Conservation (phyloP, 2,113 vertebrate genomes). For the Thermophis baileyi region DNA sequence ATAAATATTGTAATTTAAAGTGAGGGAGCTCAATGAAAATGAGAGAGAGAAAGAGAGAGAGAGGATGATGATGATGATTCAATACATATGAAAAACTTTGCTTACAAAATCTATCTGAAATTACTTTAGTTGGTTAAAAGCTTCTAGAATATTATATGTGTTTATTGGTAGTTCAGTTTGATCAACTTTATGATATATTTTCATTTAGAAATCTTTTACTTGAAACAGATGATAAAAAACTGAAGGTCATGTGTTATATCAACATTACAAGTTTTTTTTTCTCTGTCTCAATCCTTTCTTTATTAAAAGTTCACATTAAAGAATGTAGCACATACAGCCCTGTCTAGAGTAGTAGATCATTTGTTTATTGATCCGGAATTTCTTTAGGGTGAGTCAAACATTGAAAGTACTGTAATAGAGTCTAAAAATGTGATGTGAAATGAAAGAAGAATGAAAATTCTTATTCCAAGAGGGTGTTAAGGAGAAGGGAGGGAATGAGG, state of each 20-base stretch:
- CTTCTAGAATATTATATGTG: neutral
- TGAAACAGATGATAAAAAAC: neutral
- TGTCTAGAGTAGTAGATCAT: neutral
- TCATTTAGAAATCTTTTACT: neutral
- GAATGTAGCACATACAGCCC: neutral
- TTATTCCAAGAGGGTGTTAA: constrained; percentile 15
- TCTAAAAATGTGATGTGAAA: neutral
- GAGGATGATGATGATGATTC: neutral
- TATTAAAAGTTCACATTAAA: constrained; percentile 18
- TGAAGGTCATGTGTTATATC: constrained; percentile 11
- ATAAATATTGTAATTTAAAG: neutral
- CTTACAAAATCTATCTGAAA: neutral
- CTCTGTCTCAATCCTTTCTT: neutral
- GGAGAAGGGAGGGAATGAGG: neutral
- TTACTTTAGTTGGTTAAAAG: constrained; percentile 20
- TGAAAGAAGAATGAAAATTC: constrained; percentile 19
- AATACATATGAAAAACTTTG: neutral
- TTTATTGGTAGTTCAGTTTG: neutral
- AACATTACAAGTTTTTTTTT: neutral
- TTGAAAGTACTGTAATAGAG: constrained; percentile 14
- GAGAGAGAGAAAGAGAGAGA: too few species aligned
- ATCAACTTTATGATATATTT: constrained; percentile 5
- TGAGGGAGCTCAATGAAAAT: neutral
- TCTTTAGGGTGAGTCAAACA: constrained; percentile 19
- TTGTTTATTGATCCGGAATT: rapidly evolving